These are phyloP conservation scores for Thamnaconus septentrionalis DNA, from an alignment of 2,113 vertebrate species.

Conservation along the genomic window DNA sequence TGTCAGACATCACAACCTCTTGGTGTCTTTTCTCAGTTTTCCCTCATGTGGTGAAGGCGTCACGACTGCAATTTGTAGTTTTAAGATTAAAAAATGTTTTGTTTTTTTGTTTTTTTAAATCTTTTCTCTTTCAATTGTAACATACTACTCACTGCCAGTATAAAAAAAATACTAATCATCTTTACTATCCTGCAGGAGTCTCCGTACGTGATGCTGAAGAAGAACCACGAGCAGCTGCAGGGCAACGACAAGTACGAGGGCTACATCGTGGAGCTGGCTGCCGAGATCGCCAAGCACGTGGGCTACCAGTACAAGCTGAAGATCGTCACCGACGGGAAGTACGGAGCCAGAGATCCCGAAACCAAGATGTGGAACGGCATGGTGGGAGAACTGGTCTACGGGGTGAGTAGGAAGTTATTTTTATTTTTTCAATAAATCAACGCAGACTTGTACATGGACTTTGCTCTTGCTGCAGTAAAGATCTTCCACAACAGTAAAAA, in stretches of 20 bases:
- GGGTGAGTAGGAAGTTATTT: constrained; percentile 70
- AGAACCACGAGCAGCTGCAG: constrained; percentile 89
- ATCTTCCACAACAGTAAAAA: no score
- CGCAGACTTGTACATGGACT: no score
- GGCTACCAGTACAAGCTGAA: constrained; percentile 95
- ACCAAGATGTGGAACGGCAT: constrained; percentile 98
- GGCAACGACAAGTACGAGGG: constrained; percentile 96
- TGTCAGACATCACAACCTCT: no score
- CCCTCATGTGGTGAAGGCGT: no score
- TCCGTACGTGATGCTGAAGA: constrained; percentile 98
- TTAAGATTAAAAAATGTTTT: no score
- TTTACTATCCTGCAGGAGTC: constrained; percentile 81
- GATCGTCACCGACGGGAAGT: constrained; percentile 94
- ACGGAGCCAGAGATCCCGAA: constrained; percentile 91
- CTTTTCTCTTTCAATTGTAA: no score
- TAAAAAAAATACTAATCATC: neutral
- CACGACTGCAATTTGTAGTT: no score
- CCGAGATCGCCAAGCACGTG: constrained; percentile 96
- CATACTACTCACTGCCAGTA: constrained; percentile 5
- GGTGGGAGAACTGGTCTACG: constrained; percentile 97
- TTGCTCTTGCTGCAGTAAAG: no score
- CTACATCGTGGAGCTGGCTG: constrained; percentile 95
- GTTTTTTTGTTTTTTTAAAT: no score
- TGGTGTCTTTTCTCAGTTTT: no score
- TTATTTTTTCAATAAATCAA: neutral